Evolutionary conservation across 2,113 vertebrate genomes (phyloP), one percentile per base, ranked within the genome.

Genomic region (Hiodon alosoides): DNA sequence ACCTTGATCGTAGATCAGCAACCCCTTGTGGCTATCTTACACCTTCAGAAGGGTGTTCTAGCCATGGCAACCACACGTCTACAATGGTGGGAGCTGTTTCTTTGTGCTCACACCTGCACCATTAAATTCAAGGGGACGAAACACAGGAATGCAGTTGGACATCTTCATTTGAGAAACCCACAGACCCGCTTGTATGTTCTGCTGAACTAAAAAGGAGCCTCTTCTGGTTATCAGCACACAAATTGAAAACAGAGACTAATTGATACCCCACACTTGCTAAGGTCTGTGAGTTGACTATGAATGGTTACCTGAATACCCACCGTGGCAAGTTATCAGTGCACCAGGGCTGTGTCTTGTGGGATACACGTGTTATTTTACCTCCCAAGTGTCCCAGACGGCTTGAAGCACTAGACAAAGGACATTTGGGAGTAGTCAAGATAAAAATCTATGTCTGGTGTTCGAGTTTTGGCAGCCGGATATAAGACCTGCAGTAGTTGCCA

Each of bases 1-100:
- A 81, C 60, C 46, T 60, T 79, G 14, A 17, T 70, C 3, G 69
- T 77, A 50, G 74, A 69, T 61, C 71, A 69, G 46, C 71, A 64
- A 48, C 58, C 71, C 50, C 51, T 69, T 3, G 65, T 55, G 11
- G 10, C 71, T 0, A 74, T 73, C 4, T 74, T 57, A 7, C 47
- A 47, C 13, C 51, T 70, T 7, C 66, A 14, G 3, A 79, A 76
- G 8, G 11, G 69, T 59, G 16, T 77, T 46, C 70, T 58, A 5
- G 55, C 47, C 5, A 73, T 73, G 55, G 51, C 69, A 16, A 50
- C 64, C 11, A 59, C 71, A 14, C 52, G 9, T 2, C 46, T 77
- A 46, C 72, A 80, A 5, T 8, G 68, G 16, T 79, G 74, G 72
- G 60, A 48, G 31, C 31, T 31, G 31, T 31, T 31, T 31, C 31